Conservation (phyloP, 2,888 invertebrate genomes). For the Smittia sp. region DNA sequence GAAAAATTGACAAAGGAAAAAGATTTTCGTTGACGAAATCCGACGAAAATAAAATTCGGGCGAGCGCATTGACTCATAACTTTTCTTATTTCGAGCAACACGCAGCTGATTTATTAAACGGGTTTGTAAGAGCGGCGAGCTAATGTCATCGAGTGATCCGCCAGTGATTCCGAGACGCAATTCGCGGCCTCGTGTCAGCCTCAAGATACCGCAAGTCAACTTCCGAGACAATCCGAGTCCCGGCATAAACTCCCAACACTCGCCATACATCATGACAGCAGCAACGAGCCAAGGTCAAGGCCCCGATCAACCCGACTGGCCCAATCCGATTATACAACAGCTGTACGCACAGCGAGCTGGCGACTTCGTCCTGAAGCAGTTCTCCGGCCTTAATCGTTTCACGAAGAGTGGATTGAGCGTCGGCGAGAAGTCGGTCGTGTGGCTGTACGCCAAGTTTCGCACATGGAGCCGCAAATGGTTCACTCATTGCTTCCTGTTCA, state of each 20-base stretch:
- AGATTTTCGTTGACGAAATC: constrained; percentile 5
- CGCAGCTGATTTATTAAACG: too few species aligned
- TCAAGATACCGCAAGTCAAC: constrained; percentile 53
- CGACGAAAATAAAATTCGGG: not conserved
- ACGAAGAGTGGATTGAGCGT: constrained; percentile 79
- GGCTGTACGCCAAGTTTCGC: constrained; percentile 75
- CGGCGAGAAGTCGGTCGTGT: constrained; percentile 78
- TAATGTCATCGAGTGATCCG: not conserved
- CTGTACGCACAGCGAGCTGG: constrained; percentile 68
- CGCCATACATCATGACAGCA: constrained; percentile 18
- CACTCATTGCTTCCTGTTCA: constrained; percentile 79
- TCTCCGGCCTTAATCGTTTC: constrained; percentile 74
- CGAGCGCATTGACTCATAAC: constrained; percentile 8
- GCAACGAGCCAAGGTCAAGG: constrained; percentile 27
- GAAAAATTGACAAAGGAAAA: constrained; percentile 22
- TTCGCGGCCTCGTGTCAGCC: constrained; percentile 54
- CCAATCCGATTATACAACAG: constrained; percentile 51
- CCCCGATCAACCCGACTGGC: not conserved
- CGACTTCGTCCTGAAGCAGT: constrained; percentile 76
- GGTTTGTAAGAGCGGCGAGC: too few species aligned
- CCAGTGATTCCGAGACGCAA: not conserved
- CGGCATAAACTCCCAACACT: not conserved
- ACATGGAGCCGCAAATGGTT: constrained; percentile 56
- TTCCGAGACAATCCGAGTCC: not conserved
- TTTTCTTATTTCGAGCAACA: not conserved